phyloP scores from a whole-genome alignment of 2,113 vertebrate genomes.

The Acinonyx jubatus region DNA sequence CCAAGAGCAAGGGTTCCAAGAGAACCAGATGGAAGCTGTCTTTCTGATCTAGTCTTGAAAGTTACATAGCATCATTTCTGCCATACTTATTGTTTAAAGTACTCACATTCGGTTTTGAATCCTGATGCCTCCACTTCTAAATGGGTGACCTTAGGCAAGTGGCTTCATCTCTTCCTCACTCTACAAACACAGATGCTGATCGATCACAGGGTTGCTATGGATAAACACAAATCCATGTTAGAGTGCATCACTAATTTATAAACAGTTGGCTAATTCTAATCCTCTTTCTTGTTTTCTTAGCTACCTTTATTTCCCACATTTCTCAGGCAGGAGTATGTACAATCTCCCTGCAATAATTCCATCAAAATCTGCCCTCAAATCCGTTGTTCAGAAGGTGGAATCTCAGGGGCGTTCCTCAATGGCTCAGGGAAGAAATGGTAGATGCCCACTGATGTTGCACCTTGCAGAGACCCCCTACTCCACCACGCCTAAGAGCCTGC shows the following conservation, averaged over 20 bases:
- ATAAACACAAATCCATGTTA: too few species aligned
- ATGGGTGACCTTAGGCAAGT: background rate
- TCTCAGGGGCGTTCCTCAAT: background rate
- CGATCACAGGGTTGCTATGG: background rate
- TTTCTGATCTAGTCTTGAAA: background rate
- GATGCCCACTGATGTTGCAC: fast-evolving
- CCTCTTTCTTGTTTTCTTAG: background rate
- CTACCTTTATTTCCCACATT: background rate
- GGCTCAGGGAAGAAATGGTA: background rate
- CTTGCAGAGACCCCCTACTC: background rate
- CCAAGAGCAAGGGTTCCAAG: background rate
- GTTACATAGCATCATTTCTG: background rate
- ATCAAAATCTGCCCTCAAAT: background rate
- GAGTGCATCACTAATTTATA: background rate
- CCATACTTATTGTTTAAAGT: background rate
- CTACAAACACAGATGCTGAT: background rate
- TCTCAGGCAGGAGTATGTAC: background rate
- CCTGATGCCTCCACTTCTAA: background rate
- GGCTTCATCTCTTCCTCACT: background rate
- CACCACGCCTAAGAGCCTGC: background rate
- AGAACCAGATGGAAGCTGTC: background rate
- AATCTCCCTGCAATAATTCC: background rate
- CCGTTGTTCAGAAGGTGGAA: background rate
- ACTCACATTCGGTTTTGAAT: background rate
- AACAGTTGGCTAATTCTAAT: background rate